Evolutionary conservation across 2,888 invertebrate genomes (phyloP), one percentile per base, ranked within the genome.

Genomic region (Drosophila engyochracea): DNA sequence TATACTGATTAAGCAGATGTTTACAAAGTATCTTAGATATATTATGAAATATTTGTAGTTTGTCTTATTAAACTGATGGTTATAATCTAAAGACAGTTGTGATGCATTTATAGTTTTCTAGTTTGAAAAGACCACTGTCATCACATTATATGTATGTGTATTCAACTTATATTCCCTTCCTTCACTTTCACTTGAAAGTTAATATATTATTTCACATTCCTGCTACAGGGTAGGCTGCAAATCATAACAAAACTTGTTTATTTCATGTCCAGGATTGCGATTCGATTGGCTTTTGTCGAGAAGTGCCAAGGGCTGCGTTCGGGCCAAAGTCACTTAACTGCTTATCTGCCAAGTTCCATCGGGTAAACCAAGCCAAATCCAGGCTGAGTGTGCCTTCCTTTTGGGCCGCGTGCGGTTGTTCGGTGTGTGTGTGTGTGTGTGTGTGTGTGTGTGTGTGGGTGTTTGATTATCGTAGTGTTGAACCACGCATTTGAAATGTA

Each of bases 241-340:
- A 66, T 69, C 69, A 78, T 68, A 73, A 64, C 66, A 67, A 62
- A 30, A 68, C 51, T 68, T 66, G 73, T 85, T 73, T 85, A 71
- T 81, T 75, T 74, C 72, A 70, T 76, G 74, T 67, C 47, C 75
- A 63, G 62, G 74, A 72, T 58, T 67, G 44, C 55, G 64, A 70
- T 64, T 59, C 59, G 67, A 77, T 77, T 77, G 73, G 60, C 55
- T 30, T 54, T 67, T 28, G 16, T 22, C n/a, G 25, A n/a, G 53
- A 16, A 37, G 44, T 57, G 75, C 70, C 63, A 62, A 67, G 68
- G 81, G 78, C 81, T 58, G 47, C 70, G 73, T 65, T 71, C 60
- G 65, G 60, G 63, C 62, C 70, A 75, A 74, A 90, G 80, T 78
- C 83, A 89, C 88, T 89, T 85, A 82, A 76, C 81, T 76, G 88